Percentiles rank a stretch among this genome's conserved stretches.
phyloP scores from a whole-genome alignment of 2,888 invertebrate species.

The Eudasyphora cyanicolor region DNA sequence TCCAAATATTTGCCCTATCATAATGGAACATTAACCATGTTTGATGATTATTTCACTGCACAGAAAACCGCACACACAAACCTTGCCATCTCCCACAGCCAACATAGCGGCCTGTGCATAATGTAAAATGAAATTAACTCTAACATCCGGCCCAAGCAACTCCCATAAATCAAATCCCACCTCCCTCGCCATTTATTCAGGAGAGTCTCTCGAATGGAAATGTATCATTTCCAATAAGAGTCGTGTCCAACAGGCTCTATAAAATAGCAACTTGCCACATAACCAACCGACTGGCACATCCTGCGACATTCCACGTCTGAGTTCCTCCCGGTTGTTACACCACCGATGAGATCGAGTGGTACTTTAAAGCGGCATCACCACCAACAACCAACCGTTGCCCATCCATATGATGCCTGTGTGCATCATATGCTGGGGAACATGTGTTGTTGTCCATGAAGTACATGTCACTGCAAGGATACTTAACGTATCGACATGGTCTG shows the following conservation, averaged over 20 bases:
- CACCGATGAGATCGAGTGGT: neutral
- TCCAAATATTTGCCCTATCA: conserved; percentile 11
- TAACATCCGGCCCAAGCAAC: neutral
- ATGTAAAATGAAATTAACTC: conserved; percentile 30
- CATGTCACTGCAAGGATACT: conserved; percentile 25
- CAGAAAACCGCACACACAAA: neutral
- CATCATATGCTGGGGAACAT: neutral
- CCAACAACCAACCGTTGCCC: neutral
- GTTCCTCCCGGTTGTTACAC: neutral
- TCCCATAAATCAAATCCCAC: neutral
- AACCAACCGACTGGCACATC: neutral
- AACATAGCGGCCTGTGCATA: neutral
- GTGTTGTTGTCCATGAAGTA: conserved; percentile 10
- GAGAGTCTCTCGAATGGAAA: conserved; percentile 4
- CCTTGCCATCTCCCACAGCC: neutral
- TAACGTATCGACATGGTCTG: conserved; percentile 23
- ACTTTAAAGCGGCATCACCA: too few relatives aligned
- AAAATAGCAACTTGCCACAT: neutral
- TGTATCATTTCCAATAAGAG: conserved; percentile 11
- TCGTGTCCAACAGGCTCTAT: neutral
- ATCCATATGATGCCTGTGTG: too few relatives aligned
- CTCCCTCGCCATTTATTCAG: neutral
- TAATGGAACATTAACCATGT: conserved; percentile 20
- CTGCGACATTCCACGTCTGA: neutral
- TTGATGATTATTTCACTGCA: neutral